Evolutionary conservation across 1,140 invertebrate genomes (phyloP).

Genomic region (Papilio glaucus): DNA sequence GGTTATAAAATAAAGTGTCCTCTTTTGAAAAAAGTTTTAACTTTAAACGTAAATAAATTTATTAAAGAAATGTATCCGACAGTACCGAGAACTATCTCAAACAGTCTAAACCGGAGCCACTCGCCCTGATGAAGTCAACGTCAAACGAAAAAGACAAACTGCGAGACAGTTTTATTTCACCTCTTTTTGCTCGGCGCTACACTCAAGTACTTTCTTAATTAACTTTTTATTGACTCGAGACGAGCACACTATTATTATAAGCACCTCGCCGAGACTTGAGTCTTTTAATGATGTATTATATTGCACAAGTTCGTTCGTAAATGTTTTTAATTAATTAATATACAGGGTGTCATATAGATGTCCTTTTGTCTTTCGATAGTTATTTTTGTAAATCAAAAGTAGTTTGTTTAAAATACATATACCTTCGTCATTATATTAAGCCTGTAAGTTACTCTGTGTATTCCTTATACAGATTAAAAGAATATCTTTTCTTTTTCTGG

Average conservation of each 20-base stretch:
- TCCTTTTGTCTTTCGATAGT: no score
- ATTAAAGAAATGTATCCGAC: neutral
- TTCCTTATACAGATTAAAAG: no score
- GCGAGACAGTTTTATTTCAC: neutral
- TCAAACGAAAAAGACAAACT: conserved; percentile 10
- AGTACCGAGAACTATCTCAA: neutral
- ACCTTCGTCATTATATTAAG: no score
- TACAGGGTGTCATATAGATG: no score
- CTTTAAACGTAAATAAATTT: neutral
- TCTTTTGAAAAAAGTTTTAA: no score
- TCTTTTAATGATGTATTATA: neutral
- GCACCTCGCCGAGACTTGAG: neutral
- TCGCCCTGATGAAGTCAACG: conserved; percentile 2
- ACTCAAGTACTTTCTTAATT: conserved; percentile 13
- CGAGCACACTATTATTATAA: neutral
- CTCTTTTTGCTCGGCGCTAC: neutral
- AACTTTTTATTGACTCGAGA: conserved; percentile 14
- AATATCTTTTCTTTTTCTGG: no score
- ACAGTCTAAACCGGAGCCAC: conserved; percentile 1
- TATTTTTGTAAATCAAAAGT: no score
- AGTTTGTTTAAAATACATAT: no score
- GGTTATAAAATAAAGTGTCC: no score
- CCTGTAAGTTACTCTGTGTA: no score
- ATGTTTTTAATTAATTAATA: no score
- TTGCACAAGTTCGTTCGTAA: neutral